These are phyloP conservation scores for Noctua fimbriata DNA, from an alignment of 2,888 invertebrate genomes.

Conservation along the genomic window DNA sequence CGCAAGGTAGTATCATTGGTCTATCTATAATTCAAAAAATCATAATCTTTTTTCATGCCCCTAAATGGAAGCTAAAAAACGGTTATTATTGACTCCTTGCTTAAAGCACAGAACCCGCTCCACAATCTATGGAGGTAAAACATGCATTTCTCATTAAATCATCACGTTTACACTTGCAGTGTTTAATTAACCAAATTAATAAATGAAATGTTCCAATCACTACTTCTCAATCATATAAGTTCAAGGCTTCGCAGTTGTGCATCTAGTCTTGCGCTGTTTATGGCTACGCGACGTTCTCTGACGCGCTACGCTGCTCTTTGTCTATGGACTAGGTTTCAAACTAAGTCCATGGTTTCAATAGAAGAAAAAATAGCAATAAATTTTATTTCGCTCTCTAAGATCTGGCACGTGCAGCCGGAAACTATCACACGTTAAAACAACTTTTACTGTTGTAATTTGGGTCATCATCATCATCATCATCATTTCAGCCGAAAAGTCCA, in stretches of 20 bases:
- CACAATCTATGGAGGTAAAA: background rate
- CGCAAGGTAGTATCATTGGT: background rate
- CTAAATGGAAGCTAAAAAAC: background rate
- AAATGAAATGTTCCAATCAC: background rate
- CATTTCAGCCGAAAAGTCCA: too few species aligned
- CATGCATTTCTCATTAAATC: conserved; percentile 3
- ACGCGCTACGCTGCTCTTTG: background rate
- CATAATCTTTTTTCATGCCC: background rate
- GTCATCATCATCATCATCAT: too few species aligned
- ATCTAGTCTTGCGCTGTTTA: too few species aligned
- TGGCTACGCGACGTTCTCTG: background rate
- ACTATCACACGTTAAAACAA: too few species aligned
- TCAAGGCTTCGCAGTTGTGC: too few species aligned
- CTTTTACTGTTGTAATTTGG: too few species aligned
- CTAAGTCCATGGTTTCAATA: too few species aligned
- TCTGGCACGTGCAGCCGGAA: too few species aligned
- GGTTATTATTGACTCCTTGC: background rate
- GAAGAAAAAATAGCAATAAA: too few species aligned
- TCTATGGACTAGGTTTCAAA: too few species aligned
- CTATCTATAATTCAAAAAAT: background rate
- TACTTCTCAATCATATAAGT: too few species aligned
- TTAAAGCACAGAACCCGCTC: conserved; percentile 23
- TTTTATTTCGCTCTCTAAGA: too few species aligned
- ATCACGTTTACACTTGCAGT: conserved; percentile 5
- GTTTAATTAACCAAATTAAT: conserved; percentile 17